A percentile compares a stretch with the other conserved stretches of the same genome.
Conservation (phyloP, 2,797 vertebrate species). For the Amniataba percoides region DNA sequence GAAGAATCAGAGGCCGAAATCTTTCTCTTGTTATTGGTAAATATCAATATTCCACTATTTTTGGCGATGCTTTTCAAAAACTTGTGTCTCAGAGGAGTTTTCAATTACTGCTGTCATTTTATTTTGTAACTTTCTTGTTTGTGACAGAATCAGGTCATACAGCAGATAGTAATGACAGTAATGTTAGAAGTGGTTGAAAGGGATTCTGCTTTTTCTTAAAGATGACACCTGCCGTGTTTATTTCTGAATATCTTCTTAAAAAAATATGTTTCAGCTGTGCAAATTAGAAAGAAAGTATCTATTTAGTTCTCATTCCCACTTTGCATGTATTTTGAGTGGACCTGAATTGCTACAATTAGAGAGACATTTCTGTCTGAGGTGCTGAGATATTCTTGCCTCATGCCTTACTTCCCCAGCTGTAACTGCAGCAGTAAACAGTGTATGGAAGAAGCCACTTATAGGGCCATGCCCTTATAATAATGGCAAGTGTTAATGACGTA, state of each 20-base stretch:
- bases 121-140: not conserved
- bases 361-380: not conserved
- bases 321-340: not conserved
- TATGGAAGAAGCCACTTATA: not conserved
- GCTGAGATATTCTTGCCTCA: not conserved
- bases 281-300: not conserved
- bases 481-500: not conserved
- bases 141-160: too few species aligned
- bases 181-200: constrained; percentile 9
- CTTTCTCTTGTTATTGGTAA: not conserved
- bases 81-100: constrained; percentile 19
- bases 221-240: constrained; percentile 1
- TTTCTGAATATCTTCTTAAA: not conserved
- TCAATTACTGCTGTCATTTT: constrained; percentile 11
- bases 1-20: not conserved
- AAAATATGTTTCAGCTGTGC: not conserved
- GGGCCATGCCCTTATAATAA: not conserved
- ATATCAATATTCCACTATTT: not conserved
- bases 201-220: not conserved
- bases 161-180: constrained; percentile 6
- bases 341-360: not conserved
- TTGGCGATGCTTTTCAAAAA: not conserved
- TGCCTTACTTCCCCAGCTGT: not conserved
- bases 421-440: not conserved
- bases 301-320: not conserved